Conservation (phyloP, 2,113 vertebrate genomes). For the Mixornis gularis region DNA sequence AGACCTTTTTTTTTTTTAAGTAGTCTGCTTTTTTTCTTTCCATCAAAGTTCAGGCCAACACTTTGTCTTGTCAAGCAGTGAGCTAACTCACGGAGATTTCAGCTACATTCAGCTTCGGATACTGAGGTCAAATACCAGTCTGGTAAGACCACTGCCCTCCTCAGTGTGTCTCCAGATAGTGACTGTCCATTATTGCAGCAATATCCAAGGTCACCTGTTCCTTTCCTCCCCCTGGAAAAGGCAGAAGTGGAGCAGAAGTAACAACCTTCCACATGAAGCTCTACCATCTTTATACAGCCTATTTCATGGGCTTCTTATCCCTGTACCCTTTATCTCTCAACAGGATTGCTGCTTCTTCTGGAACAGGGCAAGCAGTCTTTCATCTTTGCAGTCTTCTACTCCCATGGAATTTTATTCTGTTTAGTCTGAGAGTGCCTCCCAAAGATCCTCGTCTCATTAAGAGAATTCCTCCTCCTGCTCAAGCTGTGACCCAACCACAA, state of each 20-base stretch:
- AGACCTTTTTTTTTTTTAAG: not conserved
- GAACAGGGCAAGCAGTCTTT: not conserved
- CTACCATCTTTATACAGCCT: not conserved
- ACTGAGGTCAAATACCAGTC: not conserved
- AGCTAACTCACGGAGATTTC: not conserved
- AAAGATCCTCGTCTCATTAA: not conserved
- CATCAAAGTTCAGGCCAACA: not conserved
- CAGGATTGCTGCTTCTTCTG: not conserved
- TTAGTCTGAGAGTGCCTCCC: not conserved
- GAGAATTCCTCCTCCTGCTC: not conserved
- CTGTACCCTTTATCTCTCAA: not conserved
- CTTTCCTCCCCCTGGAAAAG: not conserved
- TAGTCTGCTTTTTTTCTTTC: not conserved
- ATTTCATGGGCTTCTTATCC: not conserved
- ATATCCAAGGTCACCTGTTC: not conserved
- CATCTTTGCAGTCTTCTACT: not conserved
- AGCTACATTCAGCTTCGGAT: not conserved
- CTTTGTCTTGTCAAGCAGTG: not conserved
- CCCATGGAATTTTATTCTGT: not conserved
- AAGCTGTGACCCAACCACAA: not conserved
- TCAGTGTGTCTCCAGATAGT: not conserved
- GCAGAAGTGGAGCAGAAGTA: not conserved
- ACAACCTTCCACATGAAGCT: not conserved
- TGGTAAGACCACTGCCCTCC: not conserved
- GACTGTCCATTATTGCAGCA: not conserved